Evolutionary conservation across 2,888 invertebrate genomes (phyloP).

Genomic region (Ditula angustiorana): DNA sequence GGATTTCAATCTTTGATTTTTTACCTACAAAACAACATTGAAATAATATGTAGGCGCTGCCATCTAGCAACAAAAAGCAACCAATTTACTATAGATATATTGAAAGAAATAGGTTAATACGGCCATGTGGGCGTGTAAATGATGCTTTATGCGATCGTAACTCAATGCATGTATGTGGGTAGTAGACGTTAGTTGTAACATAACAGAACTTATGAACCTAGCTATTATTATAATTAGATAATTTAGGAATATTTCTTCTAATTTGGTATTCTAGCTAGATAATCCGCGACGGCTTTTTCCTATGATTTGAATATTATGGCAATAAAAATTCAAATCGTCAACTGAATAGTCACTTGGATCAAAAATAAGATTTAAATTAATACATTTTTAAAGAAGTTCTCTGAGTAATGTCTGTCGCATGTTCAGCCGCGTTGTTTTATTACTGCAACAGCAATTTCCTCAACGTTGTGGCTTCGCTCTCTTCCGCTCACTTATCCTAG

Average conservation of each 20-base stretch:
- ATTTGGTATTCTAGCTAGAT: conserved; percentile 1
- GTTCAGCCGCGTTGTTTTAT: too few relatives aligned
- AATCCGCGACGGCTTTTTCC: conserved; percentile 18
- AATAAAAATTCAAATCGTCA: background rate
- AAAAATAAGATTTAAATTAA: background rate
- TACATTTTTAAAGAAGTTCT: background rate
- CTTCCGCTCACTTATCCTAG: too few relatives aligned
- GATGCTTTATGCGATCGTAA: conserved; percentile 6
- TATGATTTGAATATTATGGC: conserved; percentile 21
- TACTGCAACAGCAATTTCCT: too few relatives aligned
- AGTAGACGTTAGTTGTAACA: background rate
- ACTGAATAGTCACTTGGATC: background rate
- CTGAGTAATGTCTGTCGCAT: too few relatives aligned
- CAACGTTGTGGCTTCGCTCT: too few relatives aligned
- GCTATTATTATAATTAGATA: conserved; percentile 12
- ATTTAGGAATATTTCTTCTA: conserved; percentile 2
- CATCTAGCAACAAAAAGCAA: background rate
- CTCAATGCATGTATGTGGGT: conserved; percentile 7
- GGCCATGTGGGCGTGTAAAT: conserved; percentile 21
- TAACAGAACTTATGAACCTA: conserved; percentile 3
- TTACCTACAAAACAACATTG: background rate
- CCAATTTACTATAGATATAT: background rate
- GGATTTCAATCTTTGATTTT: too few relatives aligned
- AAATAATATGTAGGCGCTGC: background rate
- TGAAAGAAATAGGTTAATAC: conserved; percentile 22